These are phyloP conservation scores for Cheilosia vulpina DNA, from an alignment of 2,888 invertebrate genomes.

Conservation along the genomic window DNA sequence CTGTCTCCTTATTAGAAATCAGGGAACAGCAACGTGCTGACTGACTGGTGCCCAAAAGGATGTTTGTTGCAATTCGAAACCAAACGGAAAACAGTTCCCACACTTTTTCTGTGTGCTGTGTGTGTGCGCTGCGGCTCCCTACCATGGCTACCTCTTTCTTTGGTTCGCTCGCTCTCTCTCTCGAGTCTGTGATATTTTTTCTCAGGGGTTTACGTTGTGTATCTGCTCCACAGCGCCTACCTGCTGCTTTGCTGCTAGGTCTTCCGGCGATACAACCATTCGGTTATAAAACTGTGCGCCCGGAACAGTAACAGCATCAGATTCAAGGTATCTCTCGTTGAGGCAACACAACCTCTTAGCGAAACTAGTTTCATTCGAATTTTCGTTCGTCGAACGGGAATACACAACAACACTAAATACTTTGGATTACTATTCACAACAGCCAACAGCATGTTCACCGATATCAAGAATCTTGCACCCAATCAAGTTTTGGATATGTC, in stretches of 20 bases:
- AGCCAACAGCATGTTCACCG: slow-evolving; percentile 79
- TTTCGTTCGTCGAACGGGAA: slow-evolving; percentile 18
- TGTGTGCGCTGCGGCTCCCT: slow-evolving; percentile 1
- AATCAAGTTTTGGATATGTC: slow-evolving; percentile 61
- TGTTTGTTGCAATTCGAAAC: slow-evolving; percentile 69
- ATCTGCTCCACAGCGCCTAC: slow-evolving; percentile 64
- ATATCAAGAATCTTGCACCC: slow-evolving; percentile 80
- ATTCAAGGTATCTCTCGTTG: slow-evolving; percentile 81
- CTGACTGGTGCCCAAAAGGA: slow-evolving; percentile 69
- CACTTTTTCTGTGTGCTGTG: slow-evolving; percentile 50
- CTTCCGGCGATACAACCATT: slow-evolving; percentile 65
- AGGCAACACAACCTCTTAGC: slow-evolving; percentile 78
- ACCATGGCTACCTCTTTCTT: slow-evolving; percentile 27
- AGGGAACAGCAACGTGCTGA: slow-evolving; percentile 50
- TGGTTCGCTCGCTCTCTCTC: slow-evolving; percentile 29
- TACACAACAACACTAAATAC: slow-evolving; percentile 6
- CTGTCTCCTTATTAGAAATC: slow-evolving; percentile 71
- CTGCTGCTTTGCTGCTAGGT: slow-evolving; percentile 65
- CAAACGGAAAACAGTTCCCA: slow-evolving; percentile 73
- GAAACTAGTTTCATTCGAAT: slow-evolving; percentile 26
- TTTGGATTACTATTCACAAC: slow-evolving; percentile 40
- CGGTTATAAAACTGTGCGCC: slow-evolving; percentile 82
- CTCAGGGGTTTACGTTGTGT: slow-evolving; percentile 48
- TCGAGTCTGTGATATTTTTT: slow-evolving; percentile 47
- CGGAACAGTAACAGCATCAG: slow-evolving; percentile 82